These are phyloP conservation scores for Dromius quadrimaculatus DNA, from an alignment of 2,888 invertebrate species.

Conservation along the genomic window DNA sequence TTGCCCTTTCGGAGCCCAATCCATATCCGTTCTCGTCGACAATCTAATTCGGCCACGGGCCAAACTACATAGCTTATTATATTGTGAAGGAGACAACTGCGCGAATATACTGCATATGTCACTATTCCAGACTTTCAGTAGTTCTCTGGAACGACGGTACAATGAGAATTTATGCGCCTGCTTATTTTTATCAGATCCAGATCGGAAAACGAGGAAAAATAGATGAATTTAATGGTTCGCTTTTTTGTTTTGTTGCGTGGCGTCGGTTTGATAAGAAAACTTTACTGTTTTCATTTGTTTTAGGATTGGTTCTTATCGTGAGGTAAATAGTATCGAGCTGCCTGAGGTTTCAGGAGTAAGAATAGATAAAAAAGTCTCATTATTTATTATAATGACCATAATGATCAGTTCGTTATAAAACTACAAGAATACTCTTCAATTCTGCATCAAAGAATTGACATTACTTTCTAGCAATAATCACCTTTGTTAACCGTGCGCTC, in stretches of 20 bases:
- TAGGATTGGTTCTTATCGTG: slow-evolving; percentile 17
- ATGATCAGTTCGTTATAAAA: too few species aligned
- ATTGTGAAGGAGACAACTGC: slow-evolving; percentile 22
- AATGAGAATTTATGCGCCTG: slow-evolving; percentile 32
- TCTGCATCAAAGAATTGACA: too few species aligned
- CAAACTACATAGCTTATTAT: slow-evolving; percentile 50
- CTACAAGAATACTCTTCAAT: too few species aligned
- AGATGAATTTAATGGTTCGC: slow-evolving; percentile 33
- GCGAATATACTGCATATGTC: slow-evolving; percentile 16
- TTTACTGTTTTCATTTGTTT: slow-evolving; percentile 21
- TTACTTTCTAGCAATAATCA: too few species aligned
- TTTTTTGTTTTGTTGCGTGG: slow-evolving; percentile 40
- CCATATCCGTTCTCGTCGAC: slow-evolving; percentile 15
- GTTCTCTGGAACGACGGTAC: slow-evolving; percentile 17
- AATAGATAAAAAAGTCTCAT: too few species aligned
- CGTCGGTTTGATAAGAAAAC: slow-evolving; percentile 31
- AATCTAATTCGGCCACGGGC: slow-evolving; percentile 50
- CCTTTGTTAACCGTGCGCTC: slow-evolving; percentile 25
- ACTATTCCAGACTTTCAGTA: slow-evolving; percentile 42
- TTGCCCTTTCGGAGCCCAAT: neutral
- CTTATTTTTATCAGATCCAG: slow-evolving; percentile 48
- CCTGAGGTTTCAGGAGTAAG: too few species aligned
- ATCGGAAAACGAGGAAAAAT: slow-evolving; percentile 35
- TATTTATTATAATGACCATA: too few species aligned
- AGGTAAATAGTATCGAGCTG: too few species aligned